phyloP scores from a whole-genome alignment of 2,888 invertebrate genomes.

The Orthosia incerta region DNA sequence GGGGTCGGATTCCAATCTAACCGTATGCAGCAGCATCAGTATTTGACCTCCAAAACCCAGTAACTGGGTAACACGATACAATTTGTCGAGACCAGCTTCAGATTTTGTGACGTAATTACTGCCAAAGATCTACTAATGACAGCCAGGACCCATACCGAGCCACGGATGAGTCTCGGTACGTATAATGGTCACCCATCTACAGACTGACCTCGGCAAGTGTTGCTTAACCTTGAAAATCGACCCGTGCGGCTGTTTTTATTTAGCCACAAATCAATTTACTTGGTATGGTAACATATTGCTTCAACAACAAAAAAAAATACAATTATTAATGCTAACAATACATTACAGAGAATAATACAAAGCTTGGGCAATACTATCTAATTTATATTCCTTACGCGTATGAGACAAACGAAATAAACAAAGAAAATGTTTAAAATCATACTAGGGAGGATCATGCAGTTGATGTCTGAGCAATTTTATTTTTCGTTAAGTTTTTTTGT shows the following conservation, averaged over 20 bases:
- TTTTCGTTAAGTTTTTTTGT: neutral
- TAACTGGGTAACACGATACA: too few relatives aligned
- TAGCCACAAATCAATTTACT: slow-evolving; percentile 15
- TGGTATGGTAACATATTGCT: slow-evolving; percentile 10
- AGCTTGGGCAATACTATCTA: slow-evolving; percentile 22
- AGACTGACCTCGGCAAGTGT: too few relatives aligned
- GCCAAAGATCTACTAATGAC: too few relatives aligned
- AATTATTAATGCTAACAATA: neutral
- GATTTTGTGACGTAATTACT: too few relatives aligned
- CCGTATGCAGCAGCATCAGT: too few relatives aligned
- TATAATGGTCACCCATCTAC: too few relatives aligned
- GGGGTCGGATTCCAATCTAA: too few relatives aligned
- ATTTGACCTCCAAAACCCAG: too few relatives aligned
- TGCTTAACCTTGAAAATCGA: too few relatives aligned
- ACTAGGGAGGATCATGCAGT: slow-evolving; percentile 18
- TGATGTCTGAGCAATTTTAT: slow-evolving; percentile 3
- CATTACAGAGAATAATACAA: slow-evolving; percentile 24
- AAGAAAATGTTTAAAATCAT: slow-evolving; percentile 46
- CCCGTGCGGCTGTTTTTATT: neutral
- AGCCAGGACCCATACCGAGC: too few relatives aligned
- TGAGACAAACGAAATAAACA: slow-evolving; percentile 40
- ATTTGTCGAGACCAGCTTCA: too few relatives aligned
- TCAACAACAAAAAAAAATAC: neutral
- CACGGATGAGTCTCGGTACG: too few relatives aligned
- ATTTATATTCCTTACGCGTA: slow-evolving; percentile 53